These are phyloP conservation scores for Atta cephalotes DNA, from an alignment of 1,140 invertebrate genomes.

Conservation along the genomic window DNA sequence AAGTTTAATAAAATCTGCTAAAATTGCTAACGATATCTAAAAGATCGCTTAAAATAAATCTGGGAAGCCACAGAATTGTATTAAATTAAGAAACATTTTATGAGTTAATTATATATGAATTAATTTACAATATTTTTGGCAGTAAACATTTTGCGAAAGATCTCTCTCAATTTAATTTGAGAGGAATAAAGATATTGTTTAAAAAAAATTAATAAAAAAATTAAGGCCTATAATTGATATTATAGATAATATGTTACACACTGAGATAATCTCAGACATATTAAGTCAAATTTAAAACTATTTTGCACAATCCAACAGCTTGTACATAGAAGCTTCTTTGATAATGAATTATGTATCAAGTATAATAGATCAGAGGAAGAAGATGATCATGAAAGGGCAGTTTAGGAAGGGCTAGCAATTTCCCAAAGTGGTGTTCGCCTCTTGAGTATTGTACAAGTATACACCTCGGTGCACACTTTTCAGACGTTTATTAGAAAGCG, in stretches of 20 bases:
- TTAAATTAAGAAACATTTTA: neutral
- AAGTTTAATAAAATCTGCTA: conserved; percentile 14
- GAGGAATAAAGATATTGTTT: neutral
- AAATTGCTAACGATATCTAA: neutral
- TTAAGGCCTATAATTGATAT: neutral
- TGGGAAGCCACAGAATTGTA: neutral
- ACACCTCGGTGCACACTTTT: conserved; percentile 37
- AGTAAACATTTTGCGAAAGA: neutral
- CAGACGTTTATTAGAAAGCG: conserved; percentile 29
- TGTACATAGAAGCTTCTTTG: neutral
- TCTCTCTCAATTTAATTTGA: conserved; percentile 4
- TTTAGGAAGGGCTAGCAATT: conserved; percentile 45
- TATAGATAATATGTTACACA: neutral
- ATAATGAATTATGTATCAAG: conserved; percentile 52
- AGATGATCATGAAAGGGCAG: conserved; percentile 37
- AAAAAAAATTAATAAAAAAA: neutral
- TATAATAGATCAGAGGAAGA: conserved; percentile 45
- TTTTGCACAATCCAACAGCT: neutral
- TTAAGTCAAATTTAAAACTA: conserved; percentile 10
- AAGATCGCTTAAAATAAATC: neutral
- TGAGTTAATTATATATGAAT: neutral
- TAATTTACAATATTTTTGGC: neutral
- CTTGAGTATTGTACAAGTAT: conserved; percentile 36
- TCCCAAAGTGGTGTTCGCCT: conserved; percentile 39
- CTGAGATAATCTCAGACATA: neutral